Conservation (phyloP, 2,888 invertebrate species). For the Leuctra nigra region DNA sequence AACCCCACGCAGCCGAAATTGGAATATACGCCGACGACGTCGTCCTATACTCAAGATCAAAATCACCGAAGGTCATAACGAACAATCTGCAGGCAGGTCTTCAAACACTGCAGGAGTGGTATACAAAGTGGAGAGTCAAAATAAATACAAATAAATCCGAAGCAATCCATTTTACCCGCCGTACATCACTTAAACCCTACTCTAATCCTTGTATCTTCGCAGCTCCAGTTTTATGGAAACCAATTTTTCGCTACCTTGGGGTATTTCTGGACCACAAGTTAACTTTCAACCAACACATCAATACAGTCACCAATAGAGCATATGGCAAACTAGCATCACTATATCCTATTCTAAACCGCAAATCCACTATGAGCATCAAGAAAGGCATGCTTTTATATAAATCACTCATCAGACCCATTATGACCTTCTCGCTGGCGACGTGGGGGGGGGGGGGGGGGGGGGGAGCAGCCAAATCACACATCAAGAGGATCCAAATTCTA, state of each 20-base stretch:
- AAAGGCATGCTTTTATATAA: neutral
- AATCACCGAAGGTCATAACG: neutral
- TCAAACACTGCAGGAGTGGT: conserved; percentile 15
- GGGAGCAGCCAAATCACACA: neutral
- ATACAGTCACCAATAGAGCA: neutral
- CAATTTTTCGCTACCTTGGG: neutral
- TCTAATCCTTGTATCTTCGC: neutral
- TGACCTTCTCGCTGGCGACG: neutral
- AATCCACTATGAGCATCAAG: neutral
- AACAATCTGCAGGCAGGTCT: conserved; percentile 11
- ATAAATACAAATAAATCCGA: conserved; percentile 24
- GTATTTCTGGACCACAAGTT: neutral
- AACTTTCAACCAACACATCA: neutral
- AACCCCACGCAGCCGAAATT: conserved; percentile 19
- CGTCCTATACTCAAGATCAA: conserved; percentile 7
- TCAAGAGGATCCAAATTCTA: neutral
- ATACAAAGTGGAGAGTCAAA: conserved; percentile 24
- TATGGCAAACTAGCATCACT: neutral
- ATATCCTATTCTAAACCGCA: neutral
- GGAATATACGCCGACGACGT: conserved; percentile 29
- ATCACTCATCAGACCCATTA: neutral
- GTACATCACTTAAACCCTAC: neutral
- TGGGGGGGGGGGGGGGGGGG: no score
- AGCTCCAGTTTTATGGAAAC: neutral
- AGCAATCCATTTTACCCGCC: conserved; percentile 21